phyloP scores from a whole-genome alignment of 1,140 invertebrate species.

The Drosophila watanabei region DNA sequence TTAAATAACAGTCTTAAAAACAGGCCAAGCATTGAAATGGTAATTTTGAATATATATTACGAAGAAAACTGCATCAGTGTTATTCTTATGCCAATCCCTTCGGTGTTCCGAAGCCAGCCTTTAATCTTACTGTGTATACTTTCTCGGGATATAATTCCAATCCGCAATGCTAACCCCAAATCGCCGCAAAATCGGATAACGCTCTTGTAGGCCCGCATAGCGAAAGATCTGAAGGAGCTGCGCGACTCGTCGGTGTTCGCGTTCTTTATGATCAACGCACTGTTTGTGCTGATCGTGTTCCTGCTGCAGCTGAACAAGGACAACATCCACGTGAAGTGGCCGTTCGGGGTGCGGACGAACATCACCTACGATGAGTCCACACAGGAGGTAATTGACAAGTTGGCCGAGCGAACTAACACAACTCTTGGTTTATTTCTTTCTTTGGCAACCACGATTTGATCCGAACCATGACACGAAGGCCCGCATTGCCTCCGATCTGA shows the following conservation, averaged over 20 bases:
- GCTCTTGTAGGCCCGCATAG: conserved; percentile 91
- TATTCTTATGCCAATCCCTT: background rate
- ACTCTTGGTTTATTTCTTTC: conserved; percentile 56
- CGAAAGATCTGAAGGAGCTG: conserved; percentile 95
- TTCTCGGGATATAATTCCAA: background rate
- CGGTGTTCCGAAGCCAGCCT: conserved; percentile 1
- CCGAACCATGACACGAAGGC: conserved; percentile 87
- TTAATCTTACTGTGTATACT: background rate
- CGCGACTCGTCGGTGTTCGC: conserved; percentile 97
- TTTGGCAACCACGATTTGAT: conserved; percentile 32
- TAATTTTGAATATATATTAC: background rate
- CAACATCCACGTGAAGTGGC: conserved; percentile 96
- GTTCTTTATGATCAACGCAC: conserved; percentile 99
- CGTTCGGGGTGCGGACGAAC: conserved; percentile 96
- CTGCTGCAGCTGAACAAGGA: conserved; percentile 98
- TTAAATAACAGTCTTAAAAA: background rate
- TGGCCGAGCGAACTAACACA: conserved; percentile 72
- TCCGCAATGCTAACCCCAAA: conserved; percentile 18
- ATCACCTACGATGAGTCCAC: conserved; percentile 95
- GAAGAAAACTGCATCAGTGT: background rate
- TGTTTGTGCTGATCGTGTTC: conserved; percentile 99
- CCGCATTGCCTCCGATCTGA: conserved; percentile 94
- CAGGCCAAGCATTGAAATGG: no score
- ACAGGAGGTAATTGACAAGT: conserved; percentile 92
- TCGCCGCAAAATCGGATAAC: conserved; percentile 46